Conservation (phyloP, 2,797 vertebrate species). For the Miichthys miiuy region DNA sequence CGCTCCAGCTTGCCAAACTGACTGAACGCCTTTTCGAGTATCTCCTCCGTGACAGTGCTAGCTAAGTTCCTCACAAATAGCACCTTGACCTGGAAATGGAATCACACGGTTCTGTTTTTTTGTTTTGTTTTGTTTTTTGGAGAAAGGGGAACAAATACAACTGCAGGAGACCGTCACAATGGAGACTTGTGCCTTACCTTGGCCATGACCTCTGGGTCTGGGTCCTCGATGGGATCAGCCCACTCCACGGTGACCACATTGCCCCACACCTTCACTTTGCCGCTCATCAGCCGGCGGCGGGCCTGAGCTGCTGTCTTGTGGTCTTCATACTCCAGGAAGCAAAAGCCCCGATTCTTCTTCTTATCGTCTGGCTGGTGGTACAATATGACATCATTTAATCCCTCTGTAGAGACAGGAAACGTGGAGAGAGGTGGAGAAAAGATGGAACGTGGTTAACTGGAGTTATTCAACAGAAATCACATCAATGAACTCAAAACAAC, state of each 20-base stretch:
- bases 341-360: constrained; percentile 99
- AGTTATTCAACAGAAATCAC: neutral
- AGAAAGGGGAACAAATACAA: neutral
- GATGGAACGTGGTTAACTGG: constrained; percentile 12
- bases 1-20: constrained; percentile 97
- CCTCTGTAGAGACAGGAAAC: constrained; percentile 86
- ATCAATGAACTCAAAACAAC: neutral
- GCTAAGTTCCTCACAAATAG: constrained; percentile 98
- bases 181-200: constrained; percentile 85
- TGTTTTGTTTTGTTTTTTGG: neutral
- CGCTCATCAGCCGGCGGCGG: constrained; percentile 97
- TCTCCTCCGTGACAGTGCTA: constrained; percentile 97
- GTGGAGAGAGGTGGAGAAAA: constrained; percentile 18
- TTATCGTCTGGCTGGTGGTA: constrained; percentile 99
- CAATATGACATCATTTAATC: constrained; percentile 99
- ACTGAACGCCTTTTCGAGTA: constrained; percentile 97
- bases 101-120: neutral
- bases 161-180: neutral
- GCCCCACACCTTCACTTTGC: constrained; percentile 99
- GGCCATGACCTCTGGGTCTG: constrained; percentile 99
- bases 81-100: constrained; percentile 92
- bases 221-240: constrained; percentile 99
- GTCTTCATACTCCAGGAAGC: constrained; percentile 99
- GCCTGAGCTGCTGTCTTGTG: constrained; percentile 99
- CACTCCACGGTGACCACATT: constrained; percentile 99